Evolutionary conservation across 2,797 vertebrate genomes (phyloP), one percentile per base, ranked within the genome.

Genomic region (Apodemus agrarius): DNA sequence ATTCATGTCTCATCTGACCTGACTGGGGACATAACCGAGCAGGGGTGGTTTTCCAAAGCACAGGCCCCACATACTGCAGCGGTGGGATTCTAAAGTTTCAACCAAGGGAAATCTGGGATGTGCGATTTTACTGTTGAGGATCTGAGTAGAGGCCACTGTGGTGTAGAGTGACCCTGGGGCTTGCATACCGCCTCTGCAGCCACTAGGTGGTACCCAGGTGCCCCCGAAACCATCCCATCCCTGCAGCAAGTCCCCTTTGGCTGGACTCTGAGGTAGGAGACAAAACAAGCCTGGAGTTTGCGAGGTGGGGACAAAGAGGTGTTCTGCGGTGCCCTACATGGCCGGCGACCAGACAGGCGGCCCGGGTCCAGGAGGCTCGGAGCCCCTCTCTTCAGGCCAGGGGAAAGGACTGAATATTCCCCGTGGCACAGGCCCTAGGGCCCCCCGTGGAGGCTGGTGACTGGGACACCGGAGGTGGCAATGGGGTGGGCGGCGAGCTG

Each of bases 141-240:
- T 59, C 0, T 1, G 2, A 40, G 26, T 12, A 59, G 80, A 90
- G 72, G 46, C 52, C 72, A 46, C 78, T 49, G 9, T 69, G 49
- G 21, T 74, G 49, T 95, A 29, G 52, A 87, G 87, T 29, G 22
- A 7, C n/a, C 61, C 43, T 40, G 26, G 21, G 78, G 26, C 85
- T 81, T 61, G 78, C 11, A 1, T 69, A 69, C 79, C 91, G 46
- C 57, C 59, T 85, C 54, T 85, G 75, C 52, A 49, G 67, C 91
- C 34, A 9, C 91, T 94, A 89, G 93, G 75, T 96, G 95, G 91
- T 92, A 86, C 26, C 46, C 9, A 52, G 72, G 40, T 34, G 54
- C n/a, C 9, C 79, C 1, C 0, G 57, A 94, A 79, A 65, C 75
- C 3, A 2, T 61, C 72, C n/a, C 21, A 46, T 34, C 19, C 31